These are phyloP conservation scores for Magallana nippona DNA, from an alignment of 2,888 invertebrate species.

Conservation along the genomic window DNA sequence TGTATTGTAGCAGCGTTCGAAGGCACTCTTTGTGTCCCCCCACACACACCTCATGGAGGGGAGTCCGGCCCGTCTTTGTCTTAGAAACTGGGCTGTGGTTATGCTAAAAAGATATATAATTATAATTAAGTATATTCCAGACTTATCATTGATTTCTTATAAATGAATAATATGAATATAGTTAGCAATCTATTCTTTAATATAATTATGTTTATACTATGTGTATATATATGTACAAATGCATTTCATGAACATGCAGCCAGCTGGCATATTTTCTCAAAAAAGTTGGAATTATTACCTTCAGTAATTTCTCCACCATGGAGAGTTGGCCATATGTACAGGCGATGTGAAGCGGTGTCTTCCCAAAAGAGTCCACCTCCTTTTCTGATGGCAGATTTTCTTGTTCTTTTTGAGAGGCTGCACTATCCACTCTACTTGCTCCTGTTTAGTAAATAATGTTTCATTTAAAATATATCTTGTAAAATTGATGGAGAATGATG, in stretches of 20 bases:
- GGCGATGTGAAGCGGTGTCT: slow-evolving; percentile 73
- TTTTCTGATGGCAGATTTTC: slow-evolving; percentile 28
- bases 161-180: too few species aligned
- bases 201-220: too few species aligned
- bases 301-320: slow-evolving; percentile 71
- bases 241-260: too few species aligned
- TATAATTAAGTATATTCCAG: too few species aligned
- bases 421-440: slow-evolving; percentile 7
- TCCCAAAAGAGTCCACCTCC: slow-evolving; percentile 63
- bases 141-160: too few species aligned
- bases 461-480: neutral
- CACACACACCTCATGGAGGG: slow-evolving; percentile 78
- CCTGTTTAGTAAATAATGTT: neutral
- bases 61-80: slow-evolving; percentile 71
- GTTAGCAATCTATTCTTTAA: too few species aligned
- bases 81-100: slow-evolving; percentile 71
- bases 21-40: slow-evolving; percentile 75
- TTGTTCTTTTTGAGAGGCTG: slow-evolving; percentile 27
- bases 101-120: slow-evolving; percentile 56
- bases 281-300: slow-evolving; percentile 53
- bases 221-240: too few species aligned
- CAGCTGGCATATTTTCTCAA: too few species aligned
- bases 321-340: slow-evolving; percentile 76
- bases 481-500: neutral
- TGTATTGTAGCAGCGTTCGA: slow-evolving; percentile 68